Conservation (phyloP, 2,797 vertebrate genomes). For the Selene dorsalis region DNA sequence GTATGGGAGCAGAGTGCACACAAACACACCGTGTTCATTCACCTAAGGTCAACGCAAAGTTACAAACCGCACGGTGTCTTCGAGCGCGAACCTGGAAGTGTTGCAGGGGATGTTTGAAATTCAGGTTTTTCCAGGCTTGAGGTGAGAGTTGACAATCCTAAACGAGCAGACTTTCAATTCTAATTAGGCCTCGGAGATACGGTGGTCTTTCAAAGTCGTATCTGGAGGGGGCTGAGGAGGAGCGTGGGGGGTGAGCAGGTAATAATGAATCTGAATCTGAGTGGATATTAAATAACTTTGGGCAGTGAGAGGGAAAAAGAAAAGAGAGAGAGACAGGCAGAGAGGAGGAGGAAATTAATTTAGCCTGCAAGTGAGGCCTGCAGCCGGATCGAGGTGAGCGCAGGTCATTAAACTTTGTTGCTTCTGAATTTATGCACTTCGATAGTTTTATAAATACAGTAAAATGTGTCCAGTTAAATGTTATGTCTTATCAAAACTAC, state of each 20-base stretch:
- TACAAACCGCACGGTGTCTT: constrained; percentile 76
- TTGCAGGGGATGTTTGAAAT: constrained; percentile 90
- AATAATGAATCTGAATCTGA: constrained; percentile 75
- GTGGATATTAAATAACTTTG: constrained; percentile 70
- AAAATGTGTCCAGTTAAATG: constrained; percentile 43
- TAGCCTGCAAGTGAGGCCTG: constrained; percentile 53
- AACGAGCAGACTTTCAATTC: constrained; percentile 84
- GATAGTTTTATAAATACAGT: constrained; percentile 56
- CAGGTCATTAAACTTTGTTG: constrained; percentile 65
- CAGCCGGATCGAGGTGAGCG: constrained; percentile 52
- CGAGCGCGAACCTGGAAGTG: constrained; percentile 80
- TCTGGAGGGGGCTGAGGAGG: constrained; percentile 61
- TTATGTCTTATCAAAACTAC: constrained; percentile 38
- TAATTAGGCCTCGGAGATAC: constrained; percentile 86
- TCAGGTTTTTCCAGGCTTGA: constrained; percentile 90
- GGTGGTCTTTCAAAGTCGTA: constrained; percentile 78
- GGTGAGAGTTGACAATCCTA: constrained; percentile 94
- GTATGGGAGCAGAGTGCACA: constrained; percentile 4
- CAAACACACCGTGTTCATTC: constrained; percentile 78
- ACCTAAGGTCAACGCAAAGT: constrained; percentile 93
- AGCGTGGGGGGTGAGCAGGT: constrained; percentile 71
- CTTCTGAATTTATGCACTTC: constrained; percentile 41
- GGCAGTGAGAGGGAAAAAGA: constrained; percentile 36
- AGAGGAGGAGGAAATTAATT: constrained; percentile 60
- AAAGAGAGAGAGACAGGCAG: constrained; percentile 3